These are phyloP conservation scores for Adrianichthys oophorus DNA, from an alignment of 2,797 vertebrate genomes.

Conservation along the genomic window DNA sequence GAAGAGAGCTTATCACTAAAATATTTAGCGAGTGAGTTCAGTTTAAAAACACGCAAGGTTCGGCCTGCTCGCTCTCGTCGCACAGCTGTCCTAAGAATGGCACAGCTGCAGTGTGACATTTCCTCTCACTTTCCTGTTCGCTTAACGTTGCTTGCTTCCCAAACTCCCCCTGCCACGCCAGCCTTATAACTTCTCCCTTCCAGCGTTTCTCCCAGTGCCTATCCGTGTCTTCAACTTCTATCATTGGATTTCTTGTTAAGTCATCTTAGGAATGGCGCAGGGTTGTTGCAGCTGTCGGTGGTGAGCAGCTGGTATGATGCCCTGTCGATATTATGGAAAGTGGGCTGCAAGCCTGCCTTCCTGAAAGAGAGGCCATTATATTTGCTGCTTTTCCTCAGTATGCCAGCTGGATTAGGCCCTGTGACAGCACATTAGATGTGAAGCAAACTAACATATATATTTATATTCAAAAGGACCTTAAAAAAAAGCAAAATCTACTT, in stretches of 20 bases:
- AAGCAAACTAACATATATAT: background rate
- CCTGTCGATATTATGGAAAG: constrained; percentile 45
- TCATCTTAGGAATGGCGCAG: constrained; percentile 49
- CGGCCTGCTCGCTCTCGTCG: constrained; percentile 60
- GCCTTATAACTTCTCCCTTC: background rate
- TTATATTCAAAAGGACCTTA: background rate
- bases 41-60: constrained; percentile 58
- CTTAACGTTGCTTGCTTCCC: constrained; percentile 12
- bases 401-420: constrained; percentile 29
- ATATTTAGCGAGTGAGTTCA: constrained; percentile 78
- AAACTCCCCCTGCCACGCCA: constrained; percentile 3
- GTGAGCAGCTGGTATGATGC: constrained; percentile 60
- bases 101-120: constrained; percentile 10
- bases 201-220: constrained; percentile 12
- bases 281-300: constrained; percentile 52
- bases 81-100: constrained; percentile 41
- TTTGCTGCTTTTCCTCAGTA: constrained; percentile 46
- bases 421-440: constrained; percentile 8
- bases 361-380: constrained; percentile 51
- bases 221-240: constrained; percentile 15
- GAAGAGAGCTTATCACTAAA: constrained; percentile 72
- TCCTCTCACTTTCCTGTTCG: constrained; percentile 12
- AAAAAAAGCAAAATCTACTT: constrained; percentile 71
- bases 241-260: constrained; percentile 32
- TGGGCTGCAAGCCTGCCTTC: constrained; percentile 34